These are phyloP conservation scores for Ruditapes philippinarum DNA, from an alignment of 1,140 invertebrate species.

Conservation along the genomic window DNA sequence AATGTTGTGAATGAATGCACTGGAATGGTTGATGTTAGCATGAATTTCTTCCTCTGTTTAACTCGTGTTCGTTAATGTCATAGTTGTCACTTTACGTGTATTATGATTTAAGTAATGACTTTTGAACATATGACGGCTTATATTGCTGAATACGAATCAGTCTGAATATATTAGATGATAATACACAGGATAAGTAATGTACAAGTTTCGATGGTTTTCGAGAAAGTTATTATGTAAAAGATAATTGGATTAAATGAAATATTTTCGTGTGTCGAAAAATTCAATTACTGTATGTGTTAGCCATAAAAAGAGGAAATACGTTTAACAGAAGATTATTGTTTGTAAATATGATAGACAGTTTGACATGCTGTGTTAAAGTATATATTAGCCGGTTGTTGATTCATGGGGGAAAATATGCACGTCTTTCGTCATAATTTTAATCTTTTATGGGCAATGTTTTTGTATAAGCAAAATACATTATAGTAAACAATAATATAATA, in stretches of 20 bases:
- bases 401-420: not conserved
- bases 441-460: not conserved
- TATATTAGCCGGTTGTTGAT: not conserved
- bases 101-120: not conserved
- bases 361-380: not conserved
- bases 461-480: not conserved
- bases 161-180: not conserved
- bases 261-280: not conserved
- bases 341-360: not conserved
- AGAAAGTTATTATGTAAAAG: no score
- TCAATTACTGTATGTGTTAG: not conserved
- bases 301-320: not conserved
- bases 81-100: conserved; percentile 13
- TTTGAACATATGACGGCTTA: conserved; percentile 2
- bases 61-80: not conserved
- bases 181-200: no score
- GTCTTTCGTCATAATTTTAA: not conserved
- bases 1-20: not conserved
- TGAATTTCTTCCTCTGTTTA: conserved; percentile 7
- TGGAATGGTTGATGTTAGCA: conserved; percentile 8
- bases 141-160: not conserved
- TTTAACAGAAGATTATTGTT: not conserved
- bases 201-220: no score
- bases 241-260: no score
- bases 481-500: no score